Conservation (phyloP, 2,113 vertebrate genomes). For the Cygnus buccinator region DNA sequence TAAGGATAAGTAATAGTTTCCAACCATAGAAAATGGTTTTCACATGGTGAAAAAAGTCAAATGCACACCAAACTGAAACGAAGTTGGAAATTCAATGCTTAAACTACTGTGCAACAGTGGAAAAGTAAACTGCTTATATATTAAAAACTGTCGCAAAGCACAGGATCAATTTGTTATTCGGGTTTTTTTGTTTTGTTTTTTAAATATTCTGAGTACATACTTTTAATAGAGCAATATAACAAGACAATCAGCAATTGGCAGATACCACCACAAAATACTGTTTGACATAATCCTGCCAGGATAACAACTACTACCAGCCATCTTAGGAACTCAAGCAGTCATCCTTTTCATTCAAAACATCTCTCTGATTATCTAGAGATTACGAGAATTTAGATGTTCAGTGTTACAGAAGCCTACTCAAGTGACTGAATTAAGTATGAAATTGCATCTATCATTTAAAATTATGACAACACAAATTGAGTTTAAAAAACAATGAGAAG, state of each 20-base stretch:
- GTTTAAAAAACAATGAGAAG: not conserved
- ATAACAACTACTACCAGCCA: not conserved
- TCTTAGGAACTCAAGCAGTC: not conserved
- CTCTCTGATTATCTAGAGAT: not conserved
- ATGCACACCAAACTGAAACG: slow-evolving; percentile 71
- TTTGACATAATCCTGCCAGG: not conserved
- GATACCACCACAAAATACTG: not conserved
- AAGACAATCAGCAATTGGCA: not conserved
- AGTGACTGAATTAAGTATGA: not conserved
- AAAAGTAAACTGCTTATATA: not conserved
- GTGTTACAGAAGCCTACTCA: not conserved
- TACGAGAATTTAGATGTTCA: not conserved
- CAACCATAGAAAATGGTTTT: slow-evolving; percentile 80
- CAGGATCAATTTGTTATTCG: not conserved
- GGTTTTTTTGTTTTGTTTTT: not conserved
- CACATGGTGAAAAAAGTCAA: slow-evolving; percentile 67
- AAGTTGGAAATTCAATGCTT: slow-evolving; percentile 66
- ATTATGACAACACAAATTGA: not conserved
- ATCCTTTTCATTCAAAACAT: not conserved
- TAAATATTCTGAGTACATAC: not conserved
- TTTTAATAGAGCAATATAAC: not conserved
- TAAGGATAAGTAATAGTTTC: slow-evolving; percentile 78
- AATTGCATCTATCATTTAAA: not conserved
- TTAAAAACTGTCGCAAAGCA: not conserved
- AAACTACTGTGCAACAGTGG: not conserved